phyloP scores from a whole-genome alignment of 2,113 vertebrate species.

The Bos indicus region DNA sequence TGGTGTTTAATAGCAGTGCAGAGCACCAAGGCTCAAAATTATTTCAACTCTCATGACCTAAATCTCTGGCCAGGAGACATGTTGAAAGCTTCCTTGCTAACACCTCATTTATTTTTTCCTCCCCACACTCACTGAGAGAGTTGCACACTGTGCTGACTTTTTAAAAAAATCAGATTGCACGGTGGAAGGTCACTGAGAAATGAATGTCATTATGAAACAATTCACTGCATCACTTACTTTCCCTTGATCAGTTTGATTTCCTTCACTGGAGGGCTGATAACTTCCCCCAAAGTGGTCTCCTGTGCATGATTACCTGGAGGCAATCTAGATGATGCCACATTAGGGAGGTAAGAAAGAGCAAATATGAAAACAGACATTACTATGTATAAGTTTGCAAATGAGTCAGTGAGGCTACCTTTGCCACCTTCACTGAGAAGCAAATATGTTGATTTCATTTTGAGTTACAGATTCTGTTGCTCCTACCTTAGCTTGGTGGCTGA shows the following conservation, averaged over 20 bases:
- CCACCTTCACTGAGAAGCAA: not conserved
- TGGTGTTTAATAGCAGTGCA: not conserved
- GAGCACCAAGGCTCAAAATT: slow-evolving; percentile 41
- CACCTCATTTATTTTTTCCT: slow-evolving; percentile 31
- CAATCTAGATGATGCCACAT: not conserved
- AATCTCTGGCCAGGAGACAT: slow-evolving; percentile 49
- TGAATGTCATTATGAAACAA: not conserved
- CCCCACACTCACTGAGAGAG: not conserved
- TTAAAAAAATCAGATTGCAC: not conserved
- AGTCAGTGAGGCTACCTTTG: not conserved
- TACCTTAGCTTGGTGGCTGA: not conserved
- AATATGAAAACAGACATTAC: not conserved
- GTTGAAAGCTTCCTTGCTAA: slow-evolving; percentile 63
- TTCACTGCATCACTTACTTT: not conserved
- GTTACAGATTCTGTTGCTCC: not conserved
- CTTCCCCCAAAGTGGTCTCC: not conserved
- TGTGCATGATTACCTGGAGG: not conserved
- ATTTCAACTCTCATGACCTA: slow-evolving; percentile 59
- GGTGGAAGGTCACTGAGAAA: not conserved
- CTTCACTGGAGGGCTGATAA: not conserved
- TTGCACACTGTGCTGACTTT: not conserved
- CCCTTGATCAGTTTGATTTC: not conserved
- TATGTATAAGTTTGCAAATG: not conserved
- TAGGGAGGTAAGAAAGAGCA: not conserved
- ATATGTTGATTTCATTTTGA: not conserved